Percentiles rank a stretch among this genome's conserved stretches.
These are phyloP conservation scores for Protonibea diacanthus DNA, from an alignment of 2,797 vertebrate species.

Conservation along the genomic window DNA sequence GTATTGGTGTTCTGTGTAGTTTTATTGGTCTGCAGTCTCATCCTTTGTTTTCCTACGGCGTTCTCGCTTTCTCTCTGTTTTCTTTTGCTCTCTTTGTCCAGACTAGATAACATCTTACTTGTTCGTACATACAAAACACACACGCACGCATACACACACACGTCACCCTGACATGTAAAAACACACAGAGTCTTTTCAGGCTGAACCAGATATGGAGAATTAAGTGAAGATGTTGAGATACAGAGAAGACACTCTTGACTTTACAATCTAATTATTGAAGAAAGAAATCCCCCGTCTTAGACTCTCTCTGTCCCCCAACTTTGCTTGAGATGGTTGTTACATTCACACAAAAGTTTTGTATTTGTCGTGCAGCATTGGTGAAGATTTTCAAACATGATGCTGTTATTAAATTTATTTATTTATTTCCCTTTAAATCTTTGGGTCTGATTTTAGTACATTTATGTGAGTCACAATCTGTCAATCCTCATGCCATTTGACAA, in stretches of 20 bases:
- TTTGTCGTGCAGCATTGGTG: background rate
- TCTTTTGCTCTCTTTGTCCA: conserved; percentile 1
- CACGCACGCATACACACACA: background rate
- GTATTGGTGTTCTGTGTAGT: conserved; percentile 40
- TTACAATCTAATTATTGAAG: background rate
- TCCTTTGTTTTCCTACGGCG: conserved; percentile 23
- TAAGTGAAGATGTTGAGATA: background rate
- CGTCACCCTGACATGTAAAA: background rate
- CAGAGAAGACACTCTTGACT: background rate
- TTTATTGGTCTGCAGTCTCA: conserved; percentile 53
- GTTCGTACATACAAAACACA: conserved; percentile 5
- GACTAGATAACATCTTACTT: conserved; percentile 6
- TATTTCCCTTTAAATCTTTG: background rate
- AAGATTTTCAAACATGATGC: background rate
- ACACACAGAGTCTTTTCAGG: background rate
- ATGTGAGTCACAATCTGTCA: background rate
- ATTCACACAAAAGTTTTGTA: background rate
- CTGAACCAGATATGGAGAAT: background rate
- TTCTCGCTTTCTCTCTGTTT: background rate
- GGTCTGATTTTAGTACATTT: background rate
- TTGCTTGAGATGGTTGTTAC: background rate
- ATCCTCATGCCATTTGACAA: background rate
- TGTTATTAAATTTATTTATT: background rate
- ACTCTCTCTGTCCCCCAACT: background rate
- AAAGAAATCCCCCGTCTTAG: background rate